Conservation (phyloP, 1,140 invertebrate species). For the Leguminivora glycinivorella region DNA sequence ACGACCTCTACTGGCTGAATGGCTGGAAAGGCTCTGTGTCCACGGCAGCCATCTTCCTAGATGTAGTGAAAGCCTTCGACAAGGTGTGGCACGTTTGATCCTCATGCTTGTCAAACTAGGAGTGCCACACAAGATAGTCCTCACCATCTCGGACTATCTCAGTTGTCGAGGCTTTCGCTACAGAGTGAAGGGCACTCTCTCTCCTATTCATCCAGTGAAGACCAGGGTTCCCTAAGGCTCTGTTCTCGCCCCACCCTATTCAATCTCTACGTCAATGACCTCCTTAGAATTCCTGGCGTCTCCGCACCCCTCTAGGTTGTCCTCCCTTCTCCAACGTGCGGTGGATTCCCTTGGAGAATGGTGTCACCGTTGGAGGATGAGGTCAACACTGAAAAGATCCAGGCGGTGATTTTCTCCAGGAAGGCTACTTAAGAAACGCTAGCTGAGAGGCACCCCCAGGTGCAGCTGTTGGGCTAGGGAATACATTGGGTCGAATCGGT, state of each 20-base stretch:
- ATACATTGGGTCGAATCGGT: constrained; percentile 31
- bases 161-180: neutral
- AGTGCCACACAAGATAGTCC: constrained; percentile 11
- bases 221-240: constrained; percentile 33
- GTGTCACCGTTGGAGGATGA: constrained; percentile 43
- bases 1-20: neutral
- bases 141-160: constrained; percentile 18
- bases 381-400: constrained; percentile 44
- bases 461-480: neutral
- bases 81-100: constrained; percentile 34
- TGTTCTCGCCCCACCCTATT: constrained; percentile 21
- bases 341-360: constrained; percentile 33
- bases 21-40: neutral
- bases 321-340: constrained; percentile 35
- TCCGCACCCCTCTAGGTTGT: constrained; percentile 8
- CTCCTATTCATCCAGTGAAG: neutral
- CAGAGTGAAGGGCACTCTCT: constrained; percentile 5
- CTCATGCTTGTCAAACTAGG: constrained; percentile 29
- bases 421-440: too few relatives aligned
- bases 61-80: constrained; percentile 36
- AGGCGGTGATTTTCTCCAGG: constrained; percentile 2
- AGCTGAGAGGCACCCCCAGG: too few relatives aligned
- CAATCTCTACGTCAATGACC: constrained; percentile 12
- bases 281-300: neutral
- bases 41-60: constrained; percentile 32